Evolutionary conservation across 2,113 vertebrate genomes (phyloP), one percentile per base, ranked within the genome.

Genomic region (Sterrhoptilus dennistouni): DNA sequence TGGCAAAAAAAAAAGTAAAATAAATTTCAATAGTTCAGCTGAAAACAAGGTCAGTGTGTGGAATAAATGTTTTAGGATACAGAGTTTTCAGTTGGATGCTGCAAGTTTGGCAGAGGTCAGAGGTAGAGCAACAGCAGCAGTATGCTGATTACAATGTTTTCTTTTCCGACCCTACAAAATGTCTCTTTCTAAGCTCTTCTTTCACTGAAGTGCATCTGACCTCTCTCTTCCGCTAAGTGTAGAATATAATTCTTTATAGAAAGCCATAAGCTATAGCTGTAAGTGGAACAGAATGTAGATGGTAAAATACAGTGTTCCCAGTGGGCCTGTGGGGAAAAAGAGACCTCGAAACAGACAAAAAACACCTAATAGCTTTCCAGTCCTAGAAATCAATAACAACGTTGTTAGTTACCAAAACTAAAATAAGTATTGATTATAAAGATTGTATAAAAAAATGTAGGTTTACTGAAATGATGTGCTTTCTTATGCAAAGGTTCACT

Each of bases 1-100:
- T 44, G 64, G 28, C 42, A 4, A 38, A 78, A 66, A 36, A 36
- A 18, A n/a, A 31, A 38, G 38, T 36, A 31, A 11, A 17, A 14
- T 23, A 40, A 36, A 77, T 25, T 52, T 9, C 5, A 53, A 3
- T 33, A n/a, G 12, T 76, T 53, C 76, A 64, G 38, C 19, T 28
- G 16, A 12, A 29, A 78, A 84, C 70, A 60, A 29, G 2, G 6
- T 7, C 0, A 0, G 1, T 4, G 6, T 9, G 3, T 33, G 52
- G 10, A 89, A 78, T 40, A 87, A 52, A 53, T 83, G 36, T 53
- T 88, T 79, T 42, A 83, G 11, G 21, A 63, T 44, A 9, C 20
- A 50, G 19, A 57, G 33, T 50, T 53, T 94, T 65, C 54, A 20
- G 3, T 0, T 60, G 36, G 18, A 14, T 70, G 35, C 38, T 35